A percentile compares a stretch with the other conserved stretches of the same genome.
phyloP scores from a whole-genome alignment of 2,888 invertebrate genomes.

The Meghimatium bilineatum region DNA sequence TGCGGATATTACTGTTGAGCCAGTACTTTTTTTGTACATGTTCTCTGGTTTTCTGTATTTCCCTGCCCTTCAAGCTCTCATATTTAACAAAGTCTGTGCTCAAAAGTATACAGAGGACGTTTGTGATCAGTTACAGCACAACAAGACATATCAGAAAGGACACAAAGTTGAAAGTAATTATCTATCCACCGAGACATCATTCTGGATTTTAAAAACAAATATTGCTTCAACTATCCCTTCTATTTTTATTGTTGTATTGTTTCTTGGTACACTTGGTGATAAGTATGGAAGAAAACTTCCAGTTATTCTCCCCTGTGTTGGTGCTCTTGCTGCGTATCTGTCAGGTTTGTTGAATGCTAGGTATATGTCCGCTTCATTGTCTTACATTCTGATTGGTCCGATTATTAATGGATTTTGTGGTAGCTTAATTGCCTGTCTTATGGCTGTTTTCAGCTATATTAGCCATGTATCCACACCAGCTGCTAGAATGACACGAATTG shows the following conservation, averaged over 20 bases:
- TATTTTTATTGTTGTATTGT: slow-evolving; percentile 68
- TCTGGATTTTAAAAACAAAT: slow-evolving; percentile 73
- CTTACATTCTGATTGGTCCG: slow-evolving; percentile 75
- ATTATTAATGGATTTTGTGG: slow-evolving; percentile 77
- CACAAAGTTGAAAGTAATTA: slow-evolving; percentile 58
- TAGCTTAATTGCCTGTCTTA: slow-evolving; percentile 77
- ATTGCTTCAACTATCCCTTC: slow-evolving; percentile 73
- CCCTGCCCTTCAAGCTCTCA: slow-evolving; percentile 77
- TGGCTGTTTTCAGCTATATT: slow-evolving; percentile 84
- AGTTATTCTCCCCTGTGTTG: slow-evolving; percentile 77
- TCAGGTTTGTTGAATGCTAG: slow-evolving; percentile 70
- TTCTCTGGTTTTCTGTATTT: slow-evolving; percentile 82
- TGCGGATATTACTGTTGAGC: slow-evolving; percentile 85
- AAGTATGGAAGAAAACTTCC: slow-evolving; percentile 77
- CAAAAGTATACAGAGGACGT: slow-evolving; percentile 56
- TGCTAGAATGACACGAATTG: slow-evolving; percentile 87
- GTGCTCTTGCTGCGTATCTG: slow-evolving; percentile 67
- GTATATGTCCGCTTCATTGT: slow-evolving; percentile 57
- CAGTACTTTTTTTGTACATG: slow-evolving; percentile 92
- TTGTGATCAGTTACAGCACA: slow-evolving; percentile 60
- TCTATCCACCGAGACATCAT: slow-evolving; percentile 74
- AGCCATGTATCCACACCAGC: slow-evolving; percentile 85
- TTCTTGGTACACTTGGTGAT: slow-evolving; percentile 77
- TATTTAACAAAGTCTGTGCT: slow-evolving; percentile 76
- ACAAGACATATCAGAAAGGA: slow-evolving; percentile 55